Percentiles rank a stretch among this genome's conserved stretches.
Conservation (phyloP, 2,113 vertebrate species). For the Syngnathus scovelli region DNA sequence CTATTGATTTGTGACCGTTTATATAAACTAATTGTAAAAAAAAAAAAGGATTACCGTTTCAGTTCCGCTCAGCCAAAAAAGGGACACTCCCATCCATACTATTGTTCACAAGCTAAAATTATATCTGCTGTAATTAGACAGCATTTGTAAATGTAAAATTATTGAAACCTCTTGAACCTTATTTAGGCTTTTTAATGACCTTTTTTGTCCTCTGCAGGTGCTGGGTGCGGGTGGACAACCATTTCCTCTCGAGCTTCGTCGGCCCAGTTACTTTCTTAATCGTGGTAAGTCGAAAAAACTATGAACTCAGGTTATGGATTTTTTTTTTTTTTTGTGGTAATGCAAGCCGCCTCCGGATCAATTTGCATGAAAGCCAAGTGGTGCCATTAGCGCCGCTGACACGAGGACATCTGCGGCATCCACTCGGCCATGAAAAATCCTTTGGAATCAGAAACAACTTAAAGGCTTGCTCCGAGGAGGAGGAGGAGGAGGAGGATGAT, state of each 20-base stretch:
- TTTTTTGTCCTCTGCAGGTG: constrained; percentile 72
- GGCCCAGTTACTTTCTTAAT: constrained; percentile 93
- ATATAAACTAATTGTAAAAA: background rate
- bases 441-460: constrained; percentile 54
- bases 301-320: constrained; percentile 47
- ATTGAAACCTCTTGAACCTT: constrained; percentile 23
- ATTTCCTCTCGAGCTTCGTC: constrained; percentile 99
- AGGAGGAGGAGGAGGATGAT: constrained; percentile 39
- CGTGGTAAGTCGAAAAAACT: constrained; percentile 77
- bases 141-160: background rate
- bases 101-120: background rate
- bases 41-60: background rate
- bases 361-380: constrained; percentile 70
- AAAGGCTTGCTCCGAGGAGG: background rate
- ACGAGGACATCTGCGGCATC: constrained; percentile 61
- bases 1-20: background rate
- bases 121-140: background rate
- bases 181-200: constrained; percentile 49
- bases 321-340: constrained; percentile 9
- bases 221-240: constrained; percentile 96
- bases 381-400: constrained; percentile 64
- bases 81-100: background rate
- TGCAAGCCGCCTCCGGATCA: constrained; percentile 52
- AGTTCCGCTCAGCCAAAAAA: background rate
- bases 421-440: constrained; percentile 70